Evolutionary conservation across 2,797 vertebrate genomes (phyloP).

Genomic region (Lepus townsendii): DNA sequence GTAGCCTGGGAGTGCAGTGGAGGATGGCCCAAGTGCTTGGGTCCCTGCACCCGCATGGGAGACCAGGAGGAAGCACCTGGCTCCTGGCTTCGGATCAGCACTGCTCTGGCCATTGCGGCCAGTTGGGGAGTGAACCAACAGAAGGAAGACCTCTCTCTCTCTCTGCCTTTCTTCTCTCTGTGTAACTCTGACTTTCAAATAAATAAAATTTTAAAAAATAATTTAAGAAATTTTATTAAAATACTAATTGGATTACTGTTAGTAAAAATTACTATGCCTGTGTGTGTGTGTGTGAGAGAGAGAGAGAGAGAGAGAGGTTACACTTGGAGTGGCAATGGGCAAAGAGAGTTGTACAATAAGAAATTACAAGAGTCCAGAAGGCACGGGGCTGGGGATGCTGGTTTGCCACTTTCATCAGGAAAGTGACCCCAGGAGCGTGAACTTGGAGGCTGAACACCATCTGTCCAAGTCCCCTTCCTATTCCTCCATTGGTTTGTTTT

Average conservation of each 20-base stretch:
- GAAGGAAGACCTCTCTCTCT: no score
- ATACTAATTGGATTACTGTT: constrained; percentile 6
- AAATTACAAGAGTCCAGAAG: not conserved
- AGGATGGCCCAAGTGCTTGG: no score
- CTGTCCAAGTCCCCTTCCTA: not conserved
- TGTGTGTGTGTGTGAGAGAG: not conserved
- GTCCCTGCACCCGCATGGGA: no score
- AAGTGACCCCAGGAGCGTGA: not conserved
- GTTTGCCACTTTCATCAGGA: constrained; percentile 25
- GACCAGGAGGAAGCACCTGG: no score
- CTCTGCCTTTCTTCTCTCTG: no score
- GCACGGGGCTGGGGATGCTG: not conserved
- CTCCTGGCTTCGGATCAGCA: no score
- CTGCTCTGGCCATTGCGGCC: no score
- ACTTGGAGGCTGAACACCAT: not conserved
- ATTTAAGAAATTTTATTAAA: not conserved
- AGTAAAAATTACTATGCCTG: constrained; percentile 9
- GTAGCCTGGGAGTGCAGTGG: no score
- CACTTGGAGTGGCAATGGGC: not conserved
- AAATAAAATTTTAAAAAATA: no score
- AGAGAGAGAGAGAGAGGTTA: not conserved
- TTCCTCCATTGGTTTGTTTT: not conserved
- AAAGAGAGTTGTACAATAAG: not conserved
- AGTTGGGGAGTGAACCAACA: no score
- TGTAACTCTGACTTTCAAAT: no score